These are phyloP conservation scores for Cecropterus lyciades DNA, from an alignment of 1,140 invertebrate genomes.

Conservation along the genomic window DNA sequence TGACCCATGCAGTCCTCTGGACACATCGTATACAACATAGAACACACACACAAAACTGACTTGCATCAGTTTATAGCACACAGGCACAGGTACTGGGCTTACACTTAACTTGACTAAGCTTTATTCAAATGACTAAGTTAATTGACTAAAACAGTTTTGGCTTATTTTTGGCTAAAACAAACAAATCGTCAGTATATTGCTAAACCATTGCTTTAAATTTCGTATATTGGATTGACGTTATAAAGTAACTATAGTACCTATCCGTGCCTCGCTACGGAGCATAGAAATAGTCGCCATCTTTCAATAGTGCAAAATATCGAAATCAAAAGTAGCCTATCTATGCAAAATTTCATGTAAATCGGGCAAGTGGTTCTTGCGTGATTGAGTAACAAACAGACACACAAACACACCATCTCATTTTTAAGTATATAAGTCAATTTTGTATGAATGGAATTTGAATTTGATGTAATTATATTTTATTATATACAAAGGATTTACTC, in stretches of 20 bases:
- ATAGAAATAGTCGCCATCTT: too few species aligned
- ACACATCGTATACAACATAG: constrained; percentile 62
- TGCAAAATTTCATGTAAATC: too few species aligned
- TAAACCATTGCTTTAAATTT: not conserved
- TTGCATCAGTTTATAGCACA: constrained; percentile 44
- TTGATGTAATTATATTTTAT: too few species aligned
- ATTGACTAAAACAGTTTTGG: constrained; percentile 56
- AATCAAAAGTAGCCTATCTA: too few species aligned
- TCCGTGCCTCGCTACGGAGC: too few species aligned
- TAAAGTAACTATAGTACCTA: constrained; percentile 11
- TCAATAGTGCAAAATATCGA: too few species aligned
- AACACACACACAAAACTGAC: constrained; percentile 40
- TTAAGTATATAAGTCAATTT: too few species aligned
- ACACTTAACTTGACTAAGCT: constrained; percentile 43
- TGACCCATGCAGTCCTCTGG: constrained; percentile 51
- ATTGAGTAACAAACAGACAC: too few species aligned
- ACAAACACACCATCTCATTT: too few species aligned
- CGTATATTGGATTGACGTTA: constrained; percentile 53
- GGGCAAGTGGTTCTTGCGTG: too few species aligned
- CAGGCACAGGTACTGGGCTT: constrained; percentile 36
- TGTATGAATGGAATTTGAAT: too few species aligned
- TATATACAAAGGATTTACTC: too few species aligned
- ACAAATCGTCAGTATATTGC: not conserved
- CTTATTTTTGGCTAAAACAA: constrained; percentile 55
- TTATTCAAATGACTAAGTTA: constrained; percentile 43